Base-by-base conservation (phyloP, 2,113 vertebrate genomes). In the Pelecanoides urinatrix region DNA sequence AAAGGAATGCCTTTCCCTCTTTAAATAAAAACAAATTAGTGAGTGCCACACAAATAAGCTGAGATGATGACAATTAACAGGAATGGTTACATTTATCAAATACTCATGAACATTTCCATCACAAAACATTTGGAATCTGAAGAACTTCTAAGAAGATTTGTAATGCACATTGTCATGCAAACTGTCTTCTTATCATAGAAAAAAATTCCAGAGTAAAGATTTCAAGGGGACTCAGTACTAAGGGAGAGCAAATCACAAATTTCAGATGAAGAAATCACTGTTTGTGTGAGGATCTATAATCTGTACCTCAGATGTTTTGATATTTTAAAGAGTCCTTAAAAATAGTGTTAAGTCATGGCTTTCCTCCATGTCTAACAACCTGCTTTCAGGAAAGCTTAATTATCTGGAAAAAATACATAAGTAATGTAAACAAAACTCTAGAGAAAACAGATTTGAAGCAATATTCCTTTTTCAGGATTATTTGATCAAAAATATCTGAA, bases 351-450 rank as follows among this genome's bases (percentile, higher is more conserved):
- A 82, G 44, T 81, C 55, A 59, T 61, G 3, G 18, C 19, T 91
- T 89, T 74, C 23, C 55, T 76, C n/a, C 9, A 1, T 87, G 78
- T 45, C 66, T 68, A 85, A 82, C 62, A 79, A 85, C 32, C 38
- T 86, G 52, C n/a, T 87, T 94, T 92, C 56, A 40, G 65, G 94
- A 72, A 95, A 92, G 68, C 56, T 78, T 89, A 86, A 77, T 96
- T 95, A 74, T 75, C 50, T 83, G 73, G 38, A 45, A 94, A 96
- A 94, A 38, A 65, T 19, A 32, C 1, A 1, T 42, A 87, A 76
- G 77, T 78, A 91, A 85, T 79, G n/a, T 76, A 88, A 76, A 88
- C 47, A 56, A 85, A 82, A 66, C 62, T 91, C 56, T 38, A 22
- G 62, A 90, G 71, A 79, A 94, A 78, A 62, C 45, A 44, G 29